phyloP scores from a whole-genome alignment of 2,113 vertebrate species.

The Hipposideros armiger region DNA sequence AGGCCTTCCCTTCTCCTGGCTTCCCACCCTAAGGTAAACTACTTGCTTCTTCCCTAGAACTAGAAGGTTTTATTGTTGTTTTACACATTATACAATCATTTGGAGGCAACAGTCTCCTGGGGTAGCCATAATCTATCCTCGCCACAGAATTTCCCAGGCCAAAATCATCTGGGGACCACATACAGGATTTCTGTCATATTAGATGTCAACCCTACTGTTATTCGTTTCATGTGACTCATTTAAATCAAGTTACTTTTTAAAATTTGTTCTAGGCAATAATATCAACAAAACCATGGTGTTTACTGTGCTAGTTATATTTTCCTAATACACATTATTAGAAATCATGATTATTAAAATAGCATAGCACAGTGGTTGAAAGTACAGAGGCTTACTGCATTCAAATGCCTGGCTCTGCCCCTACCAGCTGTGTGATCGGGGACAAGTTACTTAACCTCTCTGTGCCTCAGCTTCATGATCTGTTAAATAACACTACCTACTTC shows the following conservation, averaged over 20 bases:
- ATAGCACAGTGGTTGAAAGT: neutral
- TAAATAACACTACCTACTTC: slow-evolving; percentile 4
- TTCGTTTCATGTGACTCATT: neutral
- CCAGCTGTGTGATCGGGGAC: neutral
- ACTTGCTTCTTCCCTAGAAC: neutral
- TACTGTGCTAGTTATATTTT: neutral
- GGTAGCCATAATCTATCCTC: neutral
- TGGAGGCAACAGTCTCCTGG: neutral
- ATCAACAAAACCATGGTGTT: neutral
- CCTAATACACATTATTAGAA: neutral
- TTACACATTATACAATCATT: neutral
- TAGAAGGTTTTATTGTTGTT: neutral
- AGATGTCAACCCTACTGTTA: neutral
- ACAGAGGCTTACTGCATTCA: neutral
- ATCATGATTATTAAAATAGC: neutral
- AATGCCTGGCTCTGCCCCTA: neutral
- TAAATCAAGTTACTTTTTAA: slow-evolving; percentile 45
- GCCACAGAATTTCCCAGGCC: neutral
- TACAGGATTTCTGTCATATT: neutral
- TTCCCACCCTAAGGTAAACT: neutral
- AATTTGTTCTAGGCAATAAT: neutral
- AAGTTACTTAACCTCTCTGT: slow-evolving; percentile 22
- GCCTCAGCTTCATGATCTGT: neutral
- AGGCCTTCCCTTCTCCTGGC: neutral
- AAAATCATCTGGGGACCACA: neutral